Base-by-base conservation (phyloP, 2,797 vertebrate genomes). In the Mareca strepera region DNA sequence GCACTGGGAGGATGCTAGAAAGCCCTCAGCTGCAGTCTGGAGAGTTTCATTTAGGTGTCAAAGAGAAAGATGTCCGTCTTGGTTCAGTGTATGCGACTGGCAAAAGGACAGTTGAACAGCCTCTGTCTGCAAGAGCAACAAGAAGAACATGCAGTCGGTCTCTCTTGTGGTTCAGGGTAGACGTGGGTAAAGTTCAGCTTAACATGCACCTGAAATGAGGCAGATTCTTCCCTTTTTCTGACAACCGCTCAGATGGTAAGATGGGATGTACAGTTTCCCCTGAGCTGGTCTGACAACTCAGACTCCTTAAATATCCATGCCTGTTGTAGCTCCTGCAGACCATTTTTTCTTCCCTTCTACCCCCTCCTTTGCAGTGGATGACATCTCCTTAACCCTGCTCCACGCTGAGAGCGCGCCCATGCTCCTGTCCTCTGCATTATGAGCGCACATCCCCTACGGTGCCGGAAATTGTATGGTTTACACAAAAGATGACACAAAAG, bases 401-500 rank as follows among this genome's bases (percentile, higher is more conserved):
- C 69, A 43, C 5, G 77, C 88, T 76, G 55, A 80, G 91, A 82
- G 88, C 1, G 3, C 84, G 50, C 46, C 81, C 72, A 7, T 17
- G 75, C 88, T 81, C 48, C 55, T 23, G 87, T 86, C 96, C 92
- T 95, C 89, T 81, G 80, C n/a, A 83, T 95, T 92, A 85, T 7
- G 59, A 97, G 93, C 25, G 31, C 35, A 10, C 6, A 4, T 82
- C 83, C 89, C 97, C 97, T 28, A 86, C 92, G 37, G 91, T 17
- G 86, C 93, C 33, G 50, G 95, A 98, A 98, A 98, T 96, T 96
- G 96, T 82, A 97, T 12, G 89, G 93, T 98, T 98, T 96, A 90
- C 85, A 96, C 93, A 90, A 87, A 96, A 86, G 91, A 96, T 95
- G 86, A 95, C 96, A 97, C 44, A 16, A 50, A 77, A 89, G 96